phyloP scores from a whole-genome alignment of 2,797 vertebrate species.

The Tiaroga cobitis region DNA sequence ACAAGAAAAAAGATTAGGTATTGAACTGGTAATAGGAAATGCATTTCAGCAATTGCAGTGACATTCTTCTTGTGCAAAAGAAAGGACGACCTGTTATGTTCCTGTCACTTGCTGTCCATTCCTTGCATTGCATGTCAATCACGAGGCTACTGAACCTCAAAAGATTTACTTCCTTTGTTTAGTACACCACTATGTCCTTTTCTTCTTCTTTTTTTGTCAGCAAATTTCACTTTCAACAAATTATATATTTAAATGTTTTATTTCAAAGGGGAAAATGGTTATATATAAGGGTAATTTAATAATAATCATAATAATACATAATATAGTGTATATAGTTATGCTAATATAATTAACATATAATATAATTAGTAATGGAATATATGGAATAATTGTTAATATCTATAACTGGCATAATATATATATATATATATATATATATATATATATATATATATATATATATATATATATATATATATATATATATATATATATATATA shows the following conservation, averaged over 20 bases:
- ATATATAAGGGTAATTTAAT: neutral
- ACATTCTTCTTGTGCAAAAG: constrained; percentile 47
- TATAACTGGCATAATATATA: too few relatives aligned
- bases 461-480: too few relatives aligned
- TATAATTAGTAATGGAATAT: neutral
- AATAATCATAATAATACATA: neutral
- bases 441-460: too few relatives aligned
- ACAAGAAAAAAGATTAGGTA: constrained; percentile 34
- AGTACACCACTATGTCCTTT: neutral
- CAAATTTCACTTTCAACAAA: neutral
- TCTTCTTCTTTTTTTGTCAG: neutral
- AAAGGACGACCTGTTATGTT: constrained; percentile 47
- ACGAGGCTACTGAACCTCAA: constrained; percentile 35
- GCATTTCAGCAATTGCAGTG: constrained; percentile 43
- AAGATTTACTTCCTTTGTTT: constrained; percentile 45
- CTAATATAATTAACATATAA: neutral
- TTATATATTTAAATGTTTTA: neutral
- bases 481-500: too few relatives aligned
- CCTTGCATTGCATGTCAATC: constrained; percentile 50
- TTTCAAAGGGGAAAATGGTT: neutral
- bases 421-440: too few relatives aligned
- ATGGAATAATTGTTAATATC: neutral
- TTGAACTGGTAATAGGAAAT: constrained; percentile 48
- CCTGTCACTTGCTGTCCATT: constrained; percentile 57
- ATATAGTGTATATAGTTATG: neutral